These are phyloP conservation scores for Oryzias javanicus DNA, from an alignment of 2,113 vertebrate species.

Conservation along the genomic window DNA sequence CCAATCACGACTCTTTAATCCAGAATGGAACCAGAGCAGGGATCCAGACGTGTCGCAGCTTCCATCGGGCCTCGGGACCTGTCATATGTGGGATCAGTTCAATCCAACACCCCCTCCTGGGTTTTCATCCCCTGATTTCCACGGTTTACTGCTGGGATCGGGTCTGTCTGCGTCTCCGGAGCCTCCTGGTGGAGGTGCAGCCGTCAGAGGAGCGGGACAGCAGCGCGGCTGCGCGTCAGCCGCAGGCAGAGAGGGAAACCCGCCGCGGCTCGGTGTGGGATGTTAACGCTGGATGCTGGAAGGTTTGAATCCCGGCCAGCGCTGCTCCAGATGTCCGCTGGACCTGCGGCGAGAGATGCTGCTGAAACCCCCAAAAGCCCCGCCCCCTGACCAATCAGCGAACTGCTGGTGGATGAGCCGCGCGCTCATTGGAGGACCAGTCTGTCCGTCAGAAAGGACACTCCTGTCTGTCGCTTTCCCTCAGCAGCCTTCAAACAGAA, in stretches of 20 bases:
- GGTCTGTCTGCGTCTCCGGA: conserved; percentile 1
- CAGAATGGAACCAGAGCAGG: conserved; percentile 6
- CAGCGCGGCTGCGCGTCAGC: neutral
- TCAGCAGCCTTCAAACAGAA: conserved; percentile 55
- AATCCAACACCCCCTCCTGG: conserved; percentile 43
- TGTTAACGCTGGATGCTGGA: conserved; percentile 13
- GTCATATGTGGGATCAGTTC: conserved; percentile 35
- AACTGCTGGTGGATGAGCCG: conserved; percentile 29
- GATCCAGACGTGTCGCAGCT: conserved; percentile 48
- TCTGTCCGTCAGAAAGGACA: conserved; percentile 7
- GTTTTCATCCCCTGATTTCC: conserved; percentile 8
- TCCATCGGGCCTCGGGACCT: conserved; percentile 42
- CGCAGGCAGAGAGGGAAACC: neutral
- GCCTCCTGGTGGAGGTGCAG: conserved; percentile 9
- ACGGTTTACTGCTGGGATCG: conserved; percentile 22
- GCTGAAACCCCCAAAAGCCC: conserved; percentile 39
- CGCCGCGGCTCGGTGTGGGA: conserved; percentile 1
- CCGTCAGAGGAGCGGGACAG: conserved; percentile 4
- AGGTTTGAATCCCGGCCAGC: conserved; percentile 20
- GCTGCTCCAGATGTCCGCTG: conserved; percentile 64
- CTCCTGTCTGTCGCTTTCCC: neutral
- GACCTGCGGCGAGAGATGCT: conserved; percentile 47
- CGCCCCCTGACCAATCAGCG: conserved; percentile 21
- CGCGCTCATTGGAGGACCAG: conserved; percentile 18
- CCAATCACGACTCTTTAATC: neutral